Evolutionary conservation across 2,113 vertebrate genomes (phyloP).

Genomic region (Thalassoma bifasciatum): DNA sequence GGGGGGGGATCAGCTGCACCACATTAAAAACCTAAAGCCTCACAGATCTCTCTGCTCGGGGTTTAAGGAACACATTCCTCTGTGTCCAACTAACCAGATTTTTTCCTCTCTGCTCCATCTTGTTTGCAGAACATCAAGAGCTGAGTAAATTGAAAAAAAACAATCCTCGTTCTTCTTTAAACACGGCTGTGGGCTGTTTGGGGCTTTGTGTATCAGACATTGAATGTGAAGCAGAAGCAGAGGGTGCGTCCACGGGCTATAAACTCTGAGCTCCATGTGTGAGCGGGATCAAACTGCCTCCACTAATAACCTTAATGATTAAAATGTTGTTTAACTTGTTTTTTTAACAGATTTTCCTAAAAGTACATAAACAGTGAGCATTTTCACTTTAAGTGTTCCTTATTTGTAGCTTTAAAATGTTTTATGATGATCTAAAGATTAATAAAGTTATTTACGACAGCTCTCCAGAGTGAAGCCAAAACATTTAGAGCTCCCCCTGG

Average conservation of each 20-base stretch:
- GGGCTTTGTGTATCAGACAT: not conserved
- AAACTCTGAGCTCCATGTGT: conserved; percentile 10
- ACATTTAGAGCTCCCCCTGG: no score
- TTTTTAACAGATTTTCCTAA: conserved; percentile 13
- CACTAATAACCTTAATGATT: conserved; percentile 21
- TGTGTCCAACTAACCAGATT: conserved; percentile 40
- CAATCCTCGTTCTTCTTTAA: conserved; percentile 35
- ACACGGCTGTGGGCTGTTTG: conserved; percentile 12
- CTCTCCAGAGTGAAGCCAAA: no score
- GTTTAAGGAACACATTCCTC: conserved; percentile 37
- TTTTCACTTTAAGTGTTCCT: conserved; percentile 6
- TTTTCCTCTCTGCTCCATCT: conserved; percentile 40
- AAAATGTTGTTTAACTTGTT: conserved; percentile 22
- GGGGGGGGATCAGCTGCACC: conserved; percentile 71
- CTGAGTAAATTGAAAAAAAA: conserved; percentile 47
- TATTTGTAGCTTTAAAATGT: not conserved
- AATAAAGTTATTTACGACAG: not conserved
- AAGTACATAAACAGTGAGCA: conserved; percentile 12
- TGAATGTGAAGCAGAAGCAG: conserved; percentile 29
- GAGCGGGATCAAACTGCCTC: conserved; percentile 15
- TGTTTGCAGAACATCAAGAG: conserved; percentile 61
- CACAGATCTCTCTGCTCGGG: conserved; percentile 43
- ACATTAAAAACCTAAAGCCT: conserved; percentile 58
- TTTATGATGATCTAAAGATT: conserved; percentile 14
- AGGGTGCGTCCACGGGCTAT: not conserved